These are phyloP conservation scores for Theodoxus fluviatilis DNA, from an alignment of 2,888 invertebrate genomes.

Conservation along the genomic window DNA sequence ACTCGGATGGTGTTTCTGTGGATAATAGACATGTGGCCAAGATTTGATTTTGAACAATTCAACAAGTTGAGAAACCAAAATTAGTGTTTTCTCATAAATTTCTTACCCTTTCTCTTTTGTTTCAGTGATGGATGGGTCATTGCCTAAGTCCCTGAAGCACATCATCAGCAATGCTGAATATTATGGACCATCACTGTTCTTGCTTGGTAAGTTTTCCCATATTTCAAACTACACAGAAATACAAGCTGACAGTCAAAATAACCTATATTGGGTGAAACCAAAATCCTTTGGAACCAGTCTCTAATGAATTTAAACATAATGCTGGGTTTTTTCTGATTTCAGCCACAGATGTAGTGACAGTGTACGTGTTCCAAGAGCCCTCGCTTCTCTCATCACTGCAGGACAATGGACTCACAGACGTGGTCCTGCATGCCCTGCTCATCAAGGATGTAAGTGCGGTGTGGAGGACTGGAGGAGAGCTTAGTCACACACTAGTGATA, in stretches of 20 bases:
- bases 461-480: no score
- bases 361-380: conserved; percentile 80
- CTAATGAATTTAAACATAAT: no score
- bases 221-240: no score
- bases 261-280: no score
- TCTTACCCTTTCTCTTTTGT: conserved; percentile 23
- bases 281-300: no score
- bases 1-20: no score
- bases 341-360: conserved; percentile 81
- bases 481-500: no score
- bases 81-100: no score
- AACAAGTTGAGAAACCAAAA: no score
- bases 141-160: conserved; percentile 79
- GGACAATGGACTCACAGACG: conserved; percentile 83
- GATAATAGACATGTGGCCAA: no score
- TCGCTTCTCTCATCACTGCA: conserved; percentile 83
- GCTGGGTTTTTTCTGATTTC: conserved; percentile 39
- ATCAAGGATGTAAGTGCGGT: conserved; percentile 81
- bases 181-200: conserved; percentile 84
- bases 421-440: conserved; percentile 82
- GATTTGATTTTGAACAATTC: no score
- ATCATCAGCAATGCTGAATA: conserved; percentile 89
- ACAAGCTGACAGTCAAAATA: no score
- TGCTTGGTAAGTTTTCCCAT: conserved; percentile 72
- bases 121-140: conserved; percentile 81